Base-by-base conservation (phyloP, 2,888 invertebrate genomes). In the Meliscaeva auricollis region DNA sequence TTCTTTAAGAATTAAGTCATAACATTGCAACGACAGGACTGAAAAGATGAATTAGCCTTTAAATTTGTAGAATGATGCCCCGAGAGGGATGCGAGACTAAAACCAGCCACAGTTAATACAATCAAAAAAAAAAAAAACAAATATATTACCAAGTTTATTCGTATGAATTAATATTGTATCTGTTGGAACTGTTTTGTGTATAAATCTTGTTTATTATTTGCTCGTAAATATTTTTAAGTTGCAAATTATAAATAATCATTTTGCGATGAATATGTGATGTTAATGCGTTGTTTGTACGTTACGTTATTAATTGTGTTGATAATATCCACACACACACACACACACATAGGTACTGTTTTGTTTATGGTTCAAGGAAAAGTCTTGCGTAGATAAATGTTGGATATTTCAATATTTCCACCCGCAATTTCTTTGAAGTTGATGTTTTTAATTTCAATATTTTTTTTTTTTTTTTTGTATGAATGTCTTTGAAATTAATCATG, bases 221-320 rank as follows among this genome's bases (percentile, higher is more conserved):
- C 44, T 84, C 79, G 79, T 79, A 84, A 79, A 84, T 66, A 75
- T 75, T 68, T 70, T 84, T 68, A 70, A 64, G 38, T 79, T 60
- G 66, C 64, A 66, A 79, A 70, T 72, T 72, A 72, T 50, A 76
- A 72, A 76, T 81, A 76, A 72, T 76, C 66, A 64, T 58, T 48
- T 38, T 38, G 38, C 30, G 17, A 41, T 44, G 44, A n/a, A 22
- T 46, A 13, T 50, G 20, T 9, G 48, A 48, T 46, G 48, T 2
- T 50, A 20, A 13, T 78, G 46, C 11, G 15, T 38, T 38, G 11
- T 15, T 5, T 52, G 44, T 52, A 7, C 48, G 72, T 64, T 48
- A 72, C 38, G 69, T 52, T 11, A 5, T 13, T 30, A 38, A 38
- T 38, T 38, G 38, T 38, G 9, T 38, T 26, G 26, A 3, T 26